Base-by-base conservation (phyloP, 2,888 invertebrate genomes). In the Chelonus formosanus region DNA sequence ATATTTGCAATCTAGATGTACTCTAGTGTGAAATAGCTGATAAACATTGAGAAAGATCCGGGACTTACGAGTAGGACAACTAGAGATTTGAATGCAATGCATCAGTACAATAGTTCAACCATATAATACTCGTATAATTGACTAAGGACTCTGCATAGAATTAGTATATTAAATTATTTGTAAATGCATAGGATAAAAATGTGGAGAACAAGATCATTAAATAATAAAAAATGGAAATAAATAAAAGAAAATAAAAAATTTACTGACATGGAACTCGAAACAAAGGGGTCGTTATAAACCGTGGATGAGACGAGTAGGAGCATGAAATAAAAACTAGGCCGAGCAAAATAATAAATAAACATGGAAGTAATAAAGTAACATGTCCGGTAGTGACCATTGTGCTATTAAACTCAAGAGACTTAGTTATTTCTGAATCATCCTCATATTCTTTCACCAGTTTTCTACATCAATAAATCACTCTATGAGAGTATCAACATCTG, bases 1-100 rank as follows among this genome's bases (percentile, higher is more conserved):
- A 72, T 79, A 74, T 80, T 80, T 80, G 78, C 80, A 75, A 79
- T 80, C 81, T 80, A 80, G 77, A 71, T 72, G 77, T 79, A 81
- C 80, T 81, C 80, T 80, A 79, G 78, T 75, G 79, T 74, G 74
- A 79, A 81, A 80, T 80, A 74, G 71, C 71, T 74, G 69, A 73
- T 75, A 76, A 78, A 80, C 75, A 78, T 32, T 52, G 5, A n/a
- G 52, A 52, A 52, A 52, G 52, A 52, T 52, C 31, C 8, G 20
- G 34, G 34, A 20, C 20, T 20, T 20, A 40, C 6, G 40, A 40
- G 40, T 1, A 40, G 40, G 20, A 20, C 20, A 20, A 20, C 20
- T 20, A 20, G 20, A 20, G 2, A 20, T 20, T 20, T 20, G 20
- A 20, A 20, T 20, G 20, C 20, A 20, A 20, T 20, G 20, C 20